Evolutionary conservation across 1,140 invertebrate species (phyloP).

Genomic region (Xylocopa sonorina): DNA sequence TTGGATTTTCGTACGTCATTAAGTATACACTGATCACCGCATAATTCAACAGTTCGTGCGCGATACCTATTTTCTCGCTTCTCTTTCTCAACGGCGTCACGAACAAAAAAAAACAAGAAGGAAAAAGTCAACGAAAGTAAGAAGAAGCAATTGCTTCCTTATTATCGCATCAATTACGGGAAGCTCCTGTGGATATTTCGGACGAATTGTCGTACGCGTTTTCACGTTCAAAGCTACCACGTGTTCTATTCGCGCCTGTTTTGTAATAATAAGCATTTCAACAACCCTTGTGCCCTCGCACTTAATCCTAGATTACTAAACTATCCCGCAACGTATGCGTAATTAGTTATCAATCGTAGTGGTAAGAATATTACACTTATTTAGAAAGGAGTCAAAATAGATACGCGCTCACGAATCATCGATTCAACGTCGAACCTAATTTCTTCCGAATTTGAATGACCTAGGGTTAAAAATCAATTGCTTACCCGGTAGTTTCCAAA

Average conservation of each 20-base stretch:
- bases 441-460: no score
- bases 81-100: no score
- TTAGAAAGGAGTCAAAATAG: no score
- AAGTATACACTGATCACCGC: background rate
- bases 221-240: background rate
- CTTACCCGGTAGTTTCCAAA: background rate
- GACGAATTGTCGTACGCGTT: background rate
- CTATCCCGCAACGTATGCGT: no score
- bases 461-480: no score
- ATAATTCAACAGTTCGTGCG: background rate
- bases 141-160: background rate
- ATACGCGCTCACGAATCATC: no score
- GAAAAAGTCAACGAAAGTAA: background rate
- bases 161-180: background rate
- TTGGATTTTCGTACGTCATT: slow-evolving; percentile 4
- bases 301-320: no score
- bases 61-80: background rate
- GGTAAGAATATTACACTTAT: no score
- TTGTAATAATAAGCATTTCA: no score
- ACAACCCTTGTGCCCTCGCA: no score
- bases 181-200: background rate
- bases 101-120: background rate
- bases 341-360: no score
- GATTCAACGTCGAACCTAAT: no score
- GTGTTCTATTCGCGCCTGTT: background rate